Conservation (phyloP, 2,888 invertebrate species). For the Trichogramma evanescens region DNA sequence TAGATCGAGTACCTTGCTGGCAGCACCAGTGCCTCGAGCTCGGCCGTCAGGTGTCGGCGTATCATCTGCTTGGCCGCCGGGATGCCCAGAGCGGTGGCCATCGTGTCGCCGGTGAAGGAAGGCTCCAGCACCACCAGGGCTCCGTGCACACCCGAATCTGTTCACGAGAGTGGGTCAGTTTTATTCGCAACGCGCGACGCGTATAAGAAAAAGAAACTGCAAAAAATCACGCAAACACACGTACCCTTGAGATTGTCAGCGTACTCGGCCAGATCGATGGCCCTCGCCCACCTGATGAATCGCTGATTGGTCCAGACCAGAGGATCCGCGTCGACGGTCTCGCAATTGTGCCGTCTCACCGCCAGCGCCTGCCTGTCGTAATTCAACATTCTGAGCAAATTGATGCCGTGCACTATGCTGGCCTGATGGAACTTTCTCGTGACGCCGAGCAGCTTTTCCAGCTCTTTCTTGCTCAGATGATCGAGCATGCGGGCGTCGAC, state of each 20-base stretch:
- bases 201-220: too few relatives aligned
- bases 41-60: conserved; percentile 81
- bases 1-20: conserved; percentile 74
- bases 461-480: conserved; percentile 85
- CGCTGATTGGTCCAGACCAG: conserved; percentile 94
- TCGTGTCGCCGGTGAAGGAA: conserved; percentile 88
- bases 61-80: conserved; percentile 91
- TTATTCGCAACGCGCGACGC: background rate
- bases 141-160: conserved; percentile 92
- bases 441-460: conserved; percentile 88
- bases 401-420: conserved; percentile 88
- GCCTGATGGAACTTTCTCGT: conserved; percentile 92
- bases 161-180: conserved; percentile 2
- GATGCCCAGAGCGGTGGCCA: conserved; percentile 88
- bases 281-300: conserved; percentile 88
- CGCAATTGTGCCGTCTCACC: conserved; percentile 80
- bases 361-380: conserved; percentile 87
- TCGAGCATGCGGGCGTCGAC: conserved; percentile 92
- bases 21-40: conserved; percentile 82
- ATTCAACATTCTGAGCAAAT: conserved; percentile 82
- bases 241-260: conserved; percentile 86
- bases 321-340: conserved; percentile 82
- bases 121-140: conserved; percentile 89
- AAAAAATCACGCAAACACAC: conserved; percentile 9
- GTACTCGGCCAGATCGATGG: conserved; percentile 89